Evolutionary conservation across 1,140 invertebrate species (phyloP).

Genomic region (Piezodorus guildinii): DNA sequence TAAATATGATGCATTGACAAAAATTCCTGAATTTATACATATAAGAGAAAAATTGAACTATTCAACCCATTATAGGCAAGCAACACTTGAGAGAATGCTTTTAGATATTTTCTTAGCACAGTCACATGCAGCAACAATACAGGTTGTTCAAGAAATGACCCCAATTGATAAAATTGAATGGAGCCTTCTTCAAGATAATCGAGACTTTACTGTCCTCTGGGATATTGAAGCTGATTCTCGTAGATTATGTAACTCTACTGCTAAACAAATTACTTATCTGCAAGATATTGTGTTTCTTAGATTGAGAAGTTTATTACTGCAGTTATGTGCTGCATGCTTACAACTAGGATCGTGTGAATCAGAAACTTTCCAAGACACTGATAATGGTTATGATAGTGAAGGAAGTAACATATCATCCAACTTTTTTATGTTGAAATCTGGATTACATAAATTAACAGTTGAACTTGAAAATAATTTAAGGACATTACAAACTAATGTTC

Average conservation of each 20-base stretch:
- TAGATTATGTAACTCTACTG: conserved; percentile 16
- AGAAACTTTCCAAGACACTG: neutral
- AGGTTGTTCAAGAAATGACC: conserved; percentile 37
- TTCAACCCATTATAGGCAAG: conserved; percentile 67
- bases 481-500: conserved; percentile 13
- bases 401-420: conserved; percentile 2
- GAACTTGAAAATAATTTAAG: conserved; percentile 13
- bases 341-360: neutral
- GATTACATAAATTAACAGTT: neutral
- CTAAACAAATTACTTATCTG: conserved; percentile 21
- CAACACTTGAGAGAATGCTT: conserved; percentile 65
- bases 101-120: conserved; percentile 54
- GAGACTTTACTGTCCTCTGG: conserved; percentile 40
- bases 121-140: conserved; percentile 32
- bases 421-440: neutral
- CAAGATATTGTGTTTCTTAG: conserved; percentile 23
- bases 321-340: conserved; percentile 13
- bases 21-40: conserved; percentile 81
- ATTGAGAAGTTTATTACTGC: conserved; percentile 22
- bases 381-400: neutral
- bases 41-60: conserved; percentile 68
- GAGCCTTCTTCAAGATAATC: conserved; percentile 43
- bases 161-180: conserved; percentile 41
- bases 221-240: conserved; percentile 20
- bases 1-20: conserved; percentile 86